A percentile compares a stretch with the other conserved stretches of the same genome.
Conservation (phyloP, 2,797 vertebrate genomes). For the Lindbergichthys nudifrons region DNA sequence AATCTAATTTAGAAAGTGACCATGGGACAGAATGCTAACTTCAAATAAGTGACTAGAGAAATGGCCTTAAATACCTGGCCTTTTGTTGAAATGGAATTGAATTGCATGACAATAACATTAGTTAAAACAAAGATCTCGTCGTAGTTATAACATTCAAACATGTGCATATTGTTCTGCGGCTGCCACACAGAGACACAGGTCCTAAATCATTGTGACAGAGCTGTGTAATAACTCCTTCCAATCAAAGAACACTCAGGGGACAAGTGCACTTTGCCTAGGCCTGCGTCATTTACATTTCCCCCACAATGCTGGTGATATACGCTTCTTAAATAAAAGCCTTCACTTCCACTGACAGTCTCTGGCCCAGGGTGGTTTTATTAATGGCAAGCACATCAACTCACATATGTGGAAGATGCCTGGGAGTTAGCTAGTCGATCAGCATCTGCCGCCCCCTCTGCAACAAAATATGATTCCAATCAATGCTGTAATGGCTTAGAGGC, state of each 20-base stretch:
- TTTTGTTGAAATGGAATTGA: not conserved
- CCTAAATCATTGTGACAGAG: constrained; percentile 42
- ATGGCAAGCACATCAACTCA: constrained; percentile 63
- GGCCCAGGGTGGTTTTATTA: constrained; percentile 68
- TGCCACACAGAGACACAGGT: constrained; percentile 13
- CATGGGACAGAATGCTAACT: constrained; percentile 20
- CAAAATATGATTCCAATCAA: constrained; percentile 79
- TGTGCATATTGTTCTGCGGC: constrained; percentile 15
- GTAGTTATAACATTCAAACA: constrained; percentile 20
- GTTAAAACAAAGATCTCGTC: constrained; percentile 18
- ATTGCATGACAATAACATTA: not conserved
- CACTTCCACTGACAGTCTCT: constrained; percentile 49
- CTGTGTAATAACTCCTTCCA: constrained; percentile 37
- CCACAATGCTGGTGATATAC: constrained; percentile 61
- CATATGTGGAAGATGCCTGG: constrained; percentile 73
- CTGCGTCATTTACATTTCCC: constrained; percentile 48
- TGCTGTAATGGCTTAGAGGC: constrained; percentile 65
- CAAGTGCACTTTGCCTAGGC: constrained; percentile 15
- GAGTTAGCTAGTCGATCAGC: constrained; percentile 75
- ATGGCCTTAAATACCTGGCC: not conserved
- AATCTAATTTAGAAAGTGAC: constrained; percentile 31
- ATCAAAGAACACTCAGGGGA: constrained; percentile 56
- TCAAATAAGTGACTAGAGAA: not conserved
- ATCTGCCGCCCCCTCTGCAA: constrained; percentile 58
- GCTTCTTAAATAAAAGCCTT: constrained; percentile 64